Evolutionary conservation across 64 coral and sea anemone species (phyloP).

Genomic region (Exaiptasia diaphana): DNA sequence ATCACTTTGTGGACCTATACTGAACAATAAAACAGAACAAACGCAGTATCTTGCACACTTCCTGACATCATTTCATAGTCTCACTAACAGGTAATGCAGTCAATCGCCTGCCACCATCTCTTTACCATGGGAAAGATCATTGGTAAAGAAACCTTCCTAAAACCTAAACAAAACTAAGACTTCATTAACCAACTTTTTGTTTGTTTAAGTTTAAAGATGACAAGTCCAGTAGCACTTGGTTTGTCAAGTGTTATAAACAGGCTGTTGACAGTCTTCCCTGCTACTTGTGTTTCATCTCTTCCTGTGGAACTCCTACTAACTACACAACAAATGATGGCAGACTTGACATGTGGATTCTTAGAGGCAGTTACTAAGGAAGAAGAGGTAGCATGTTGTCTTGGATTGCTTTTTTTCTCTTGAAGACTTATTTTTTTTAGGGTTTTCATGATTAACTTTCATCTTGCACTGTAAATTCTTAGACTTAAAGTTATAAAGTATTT

Average conservation of each 20-base stretch:
- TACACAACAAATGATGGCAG: constrained; percentile 58
- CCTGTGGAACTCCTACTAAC: constrained; percentile 42
- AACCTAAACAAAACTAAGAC: no score
- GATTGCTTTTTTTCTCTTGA: no score
- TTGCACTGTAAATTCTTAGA: no score
- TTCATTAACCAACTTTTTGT: background rate
- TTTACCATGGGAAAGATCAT: no score
- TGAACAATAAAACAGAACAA: constrained; percentile 40
- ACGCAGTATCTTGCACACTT: constrained; percentile 65
- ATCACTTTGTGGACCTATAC: constrained; percentile 71
- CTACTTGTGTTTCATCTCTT: constrained; percentile 40
- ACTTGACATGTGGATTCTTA: constrained; percentile 74
- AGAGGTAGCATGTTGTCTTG: constrained; percentile 49
- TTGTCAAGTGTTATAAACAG: constrained; percentile 78
- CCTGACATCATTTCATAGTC: constrained; percentile 57
- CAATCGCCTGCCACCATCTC: no score
- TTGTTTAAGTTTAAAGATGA: constrained; percentile 57
- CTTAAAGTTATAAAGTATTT: no score
- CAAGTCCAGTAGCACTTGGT: constrained; percentile 66
- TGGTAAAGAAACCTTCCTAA: no score
- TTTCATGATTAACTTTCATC: no score
- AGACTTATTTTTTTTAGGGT: no score
- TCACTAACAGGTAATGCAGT: constrained; percentile 50
- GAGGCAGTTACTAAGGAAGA: constrained; percentile 83
- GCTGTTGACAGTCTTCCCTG: constrained; percentile 77